Percentiles rank a stretch among this genome's conserved stretches.
Conservation (phyloP, 2,113 vertebrate genomes). For the Pygoscelis antarcticus region DNA sequence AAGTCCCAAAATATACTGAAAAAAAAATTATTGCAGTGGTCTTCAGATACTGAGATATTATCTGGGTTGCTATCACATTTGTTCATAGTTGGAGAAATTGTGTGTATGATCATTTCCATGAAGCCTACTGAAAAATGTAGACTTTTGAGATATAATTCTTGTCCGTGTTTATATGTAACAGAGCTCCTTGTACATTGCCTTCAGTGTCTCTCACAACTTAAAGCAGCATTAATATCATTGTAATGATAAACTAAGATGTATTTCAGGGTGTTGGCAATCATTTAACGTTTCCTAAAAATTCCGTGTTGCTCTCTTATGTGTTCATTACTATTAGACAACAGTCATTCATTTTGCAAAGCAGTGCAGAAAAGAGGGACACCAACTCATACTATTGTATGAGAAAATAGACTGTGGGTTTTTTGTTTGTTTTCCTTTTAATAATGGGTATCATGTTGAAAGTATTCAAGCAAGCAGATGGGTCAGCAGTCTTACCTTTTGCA, state of each 20-base stretch:
- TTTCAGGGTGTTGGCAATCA: not conserved
- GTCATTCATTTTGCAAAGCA: not conserved
- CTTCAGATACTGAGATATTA: not conserved
- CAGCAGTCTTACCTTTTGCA: not conserved
- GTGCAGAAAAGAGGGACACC: not conserved
- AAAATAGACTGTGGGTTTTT: rapidly evolving
- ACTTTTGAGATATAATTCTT: not conserved
- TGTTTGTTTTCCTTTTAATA: not conserved
- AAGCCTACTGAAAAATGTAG: not conserved
- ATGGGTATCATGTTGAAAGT: not conserved
- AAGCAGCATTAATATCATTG: not conserved
- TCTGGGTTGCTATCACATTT: not conserved
- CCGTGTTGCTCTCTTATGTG: rapidly evolving
- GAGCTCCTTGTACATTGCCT: not conserved
- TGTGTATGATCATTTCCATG: not conserved
- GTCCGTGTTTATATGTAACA: not conserved
- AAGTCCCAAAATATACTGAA: not conserved
- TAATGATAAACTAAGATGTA: not conserved
- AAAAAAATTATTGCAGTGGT: not conserved
- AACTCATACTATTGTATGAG: not conserved
- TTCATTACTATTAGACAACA: not conserved
- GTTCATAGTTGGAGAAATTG: not conserved
- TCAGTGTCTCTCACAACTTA: not conserved
- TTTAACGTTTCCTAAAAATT: not conserved
- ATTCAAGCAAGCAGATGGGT: not conserved